Base-by-base conservation (phyloP, 2,888 invertebrate genomes). In the Epistrophe grossulariae region DNA sequence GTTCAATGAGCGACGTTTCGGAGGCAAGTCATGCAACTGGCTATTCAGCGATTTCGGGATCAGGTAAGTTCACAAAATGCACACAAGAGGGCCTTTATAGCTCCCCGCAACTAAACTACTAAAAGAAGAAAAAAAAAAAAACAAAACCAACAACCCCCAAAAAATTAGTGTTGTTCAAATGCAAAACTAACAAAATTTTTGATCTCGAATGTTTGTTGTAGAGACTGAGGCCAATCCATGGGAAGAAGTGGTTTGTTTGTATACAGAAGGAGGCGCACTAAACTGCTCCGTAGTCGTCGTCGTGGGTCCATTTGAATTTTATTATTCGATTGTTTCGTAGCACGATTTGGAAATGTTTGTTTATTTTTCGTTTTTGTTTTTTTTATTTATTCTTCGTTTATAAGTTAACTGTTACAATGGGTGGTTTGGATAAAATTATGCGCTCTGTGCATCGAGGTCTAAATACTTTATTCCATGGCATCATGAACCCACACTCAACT, bases 1-100 rank as follows among this genome's bases (percentile, higher is more conserved):
- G 96, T 57, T 96, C 96, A 7, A 94, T 95, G 93, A 96, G 95
- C 92, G 96, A 96, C 91, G 94, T 96, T 59, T 95, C 95, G 78
- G 94, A 95, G 85, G 94, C 94, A 60, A 95, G 94, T 89, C 94
- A 94, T 91, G 91, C 93, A 91, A 91, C 94, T 90, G 92, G 94
- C 91, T 90, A 94, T 92, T 93, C 93, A 90, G 91, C 92, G 80
- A 91, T 93, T 74, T 91, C 93, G 87, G 93, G 92, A 90, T 93
- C 93, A 89, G 93, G 93, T 93, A 89, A 91, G 91, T 85, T 78
- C 89, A 88, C 70, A 79, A 57, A 64, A 60, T 66, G 24, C 55
- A 76, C 64, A 48, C 45, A 64, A 64, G 64, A 64, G 43, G 64
- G 64, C 35, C 43, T n/a, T n/a, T 60, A 38, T 4, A 40, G 24